Evolutionary conservation across 2,888 invertebrate genomes (phyloP).

Genomic region (Sesia apiformis): DNA sequence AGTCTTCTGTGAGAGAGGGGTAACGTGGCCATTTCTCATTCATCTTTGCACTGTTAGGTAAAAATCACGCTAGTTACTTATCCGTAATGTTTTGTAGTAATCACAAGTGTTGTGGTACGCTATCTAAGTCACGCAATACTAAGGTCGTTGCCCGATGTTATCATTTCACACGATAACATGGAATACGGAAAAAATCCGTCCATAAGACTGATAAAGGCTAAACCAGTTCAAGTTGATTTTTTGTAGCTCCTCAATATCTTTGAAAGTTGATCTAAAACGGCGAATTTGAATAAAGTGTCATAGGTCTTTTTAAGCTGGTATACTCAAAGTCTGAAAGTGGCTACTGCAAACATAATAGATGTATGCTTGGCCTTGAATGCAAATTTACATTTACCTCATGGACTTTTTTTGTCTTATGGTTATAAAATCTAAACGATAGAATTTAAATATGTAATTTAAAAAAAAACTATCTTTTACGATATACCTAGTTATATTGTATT

Average conservation of each 20-base stretch:
- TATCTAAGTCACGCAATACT: constrained; percentile 49
- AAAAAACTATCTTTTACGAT: too few relatives aligned
- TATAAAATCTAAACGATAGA: too few relatives aligned
- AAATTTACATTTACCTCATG: neutral
- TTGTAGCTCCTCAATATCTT: constrained; percentile 10
- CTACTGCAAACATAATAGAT: neutral
- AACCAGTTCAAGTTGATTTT: constrained; percentile 30
- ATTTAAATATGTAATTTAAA: too few relatives aligned
- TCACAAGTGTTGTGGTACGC: constrained; percentile 17
- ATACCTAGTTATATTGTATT: too few relatives aligned
- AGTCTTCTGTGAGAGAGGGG: too few relatives aligned
- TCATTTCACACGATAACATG: constrained; percentile 58
- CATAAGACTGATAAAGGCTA: constrained; percentile 40
- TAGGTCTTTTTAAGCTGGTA: neutral
- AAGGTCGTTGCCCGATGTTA: constrained; percentile 53
- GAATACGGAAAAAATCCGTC: constrained; percentile 60
- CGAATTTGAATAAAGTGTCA: neutral
- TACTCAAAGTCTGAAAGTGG: neutral
- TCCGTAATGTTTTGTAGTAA: neutral
- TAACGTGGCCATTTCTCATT: too few relatives aligned
- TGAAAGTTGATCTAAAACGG: neutral
- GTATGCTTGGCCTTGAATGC: neutral
- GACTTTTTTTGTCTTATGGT: too few relatives aligned
- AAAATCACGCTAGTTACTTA: neutral
- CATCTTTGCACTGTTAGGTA: too few relatives aligned